Base-by-base conservation (phyloP, 2,888 invertebrate species). In the Eilema griseolum region DNA sequence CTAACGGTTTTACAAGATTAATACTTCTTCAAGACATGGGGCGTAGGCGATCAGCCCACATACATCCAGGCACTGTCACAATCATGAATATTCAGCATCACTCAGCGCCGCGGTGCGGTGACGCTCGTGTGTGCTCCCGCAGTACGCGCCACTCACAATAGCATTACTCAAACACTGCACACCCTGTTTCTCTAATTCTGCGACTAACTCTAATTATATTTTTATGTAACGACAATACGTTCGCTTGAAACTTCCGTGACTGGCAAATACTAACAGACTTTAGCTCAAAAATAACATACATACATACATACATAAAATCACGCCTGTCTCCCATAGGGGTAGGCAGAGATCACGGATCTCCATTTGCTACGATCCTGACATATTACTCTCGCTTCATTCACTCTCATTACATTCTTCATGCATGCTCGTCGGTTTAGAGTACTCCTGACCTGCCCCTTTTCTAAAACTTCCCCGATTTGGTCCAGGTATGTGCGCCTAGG, bases 21-120 rank as follows among this genome's bases (percentile, higher is more conserved):
- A 16, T 26, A 3, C 28, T 3, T 26, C 23, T 8, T 65, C 23
- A 24, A 23, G 23, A 12, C 4, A 24, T n/a, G 3, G 2, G 3
- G 26, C 4, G 26, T 3, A 26, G 12, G 10, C 57, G 26, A 14
- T n/a, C 28, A 23, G n/a, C 28, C 37, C 56, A 37, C 28, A 56
- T 16, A 56, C 8, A 61, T 31, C 26, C 61, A 60, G 12, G n/a
- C 12, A 33, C 61, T 33, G 69, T 28, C 41, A 69, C 64, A 52
- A 68, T 64, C 67, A 79, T 80, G 72, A 80, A 80, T 82, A 82
- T 80, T 82, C 82, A 82, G 69, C 28, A 33, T 67, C 69, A 76
- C 67, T 81, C 66, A 71, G 66, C 63, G 56, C 61, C 66, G 31
- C 62, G 10, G 37, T 57, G 65, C 62, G 67, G 26, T 64, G 69